phyloP scores from a whole-genome alignment of 1,140 invertebrate species.

The Drosophila albomicans region DNA sequence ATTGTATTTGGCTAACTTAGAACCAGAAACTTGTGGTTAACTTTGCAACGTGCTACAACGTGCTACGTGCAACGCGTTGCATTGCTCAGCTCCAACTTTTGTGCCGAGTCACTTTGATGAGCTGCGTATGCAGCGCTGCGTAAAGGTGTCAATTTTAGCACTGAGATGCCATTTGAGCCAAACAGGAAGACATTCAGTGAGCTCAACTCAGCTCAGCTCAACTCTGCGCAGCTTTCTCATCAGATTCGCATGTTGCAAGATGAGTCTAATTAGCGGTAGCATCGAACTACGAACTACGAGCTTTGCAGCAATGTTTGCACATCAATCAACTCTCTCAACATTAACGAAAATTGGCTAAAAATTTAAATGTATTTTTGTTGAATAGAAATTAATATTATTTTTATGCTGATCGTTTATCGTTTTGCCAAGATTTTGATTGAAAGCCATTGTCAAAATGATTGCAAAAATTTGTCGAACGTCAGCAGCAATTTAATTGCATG shows the following conservation, averaged over 20 bases:
- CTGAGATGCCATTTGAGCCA: constrained; percentile 70
- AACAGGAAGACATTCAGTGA: constrained; percentile 15
- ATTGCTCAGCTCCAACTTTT: constrained; percentile 26
- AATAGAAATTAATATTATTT: constrained; percentile 6
- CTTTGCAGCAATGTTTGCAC: constrained; percentile 62
- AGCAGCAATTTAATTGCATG: constrained; percentile 70
- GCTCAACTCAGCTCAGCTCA: background rate
- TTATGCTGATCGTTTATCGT: background rate
- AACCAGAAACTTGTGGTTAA: constrained; percentile 22
- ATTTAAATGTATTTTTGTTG: constrained; percentile 17
- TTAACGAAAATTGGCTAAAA: constrained; percentile 62
- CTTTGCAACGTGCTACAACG: constrained; percentile 34
- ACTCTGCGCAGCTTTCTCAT: constrained; percentile 34
- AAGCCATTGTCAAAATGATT: constrained; percentile 55
- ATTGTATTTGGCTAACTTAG: constrained; percentile 45
- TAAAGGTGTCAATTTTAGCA: constrained; percentile 83
- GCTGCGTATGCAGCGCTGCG: constrained; percentile 68
- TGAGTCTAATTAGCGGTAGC: constrained; percentile 65
- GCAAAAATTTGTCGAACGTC: constrained; percentile 43
- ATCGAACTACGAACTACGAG: constrained; percentile 7
- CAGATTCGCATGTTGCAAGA: constrained; percentile 22
- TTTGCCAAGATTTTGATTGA: constrained; percentile 58
- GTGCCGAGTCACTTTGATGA: constrained; percentile 76
- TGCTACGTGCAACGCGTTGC: constrained; percentile 22
- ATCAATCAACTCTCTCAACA: constrained; percentile 72